Percentiles rank a stretch among this genome's conserved stretches.
Conservation (phyloP, 2,113 vertebrate genomes). For the Capreolus pygargus region DNA sequence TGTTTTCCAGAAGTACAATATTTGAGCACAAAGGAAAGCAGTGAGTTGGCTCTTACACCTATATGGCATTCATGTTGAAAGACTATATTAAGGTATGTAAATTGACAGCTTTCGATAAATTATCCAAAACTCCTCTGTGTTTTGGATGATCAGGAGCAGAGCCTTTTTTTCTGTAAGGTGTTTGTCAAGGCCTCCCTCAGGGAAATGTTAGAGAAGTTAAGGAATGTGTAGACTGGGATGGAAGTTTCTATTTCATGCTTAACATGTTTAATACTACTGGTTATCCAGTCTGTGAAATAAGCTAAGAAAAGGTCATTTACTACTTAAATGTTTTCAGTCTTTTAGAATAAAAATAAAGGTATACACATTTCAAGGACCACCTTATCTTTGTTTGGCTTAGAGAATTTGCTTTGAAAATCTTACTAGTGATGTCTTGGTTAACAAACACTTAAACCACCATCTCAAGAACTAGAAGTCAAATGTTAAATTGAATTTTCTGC, state of each 20-base stretch:
- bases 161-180: not conserved
- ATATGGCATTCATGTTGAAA: not conserved
- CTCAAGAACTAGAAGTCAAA: not conserved
- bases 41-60: not conserved
- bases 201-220: not conserved
- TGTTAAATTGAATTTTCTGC: not conserved
- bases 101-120: conserved; percentile 31
- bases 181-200: not conserved
- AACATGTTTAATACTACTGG: not conserved
- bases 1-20: not conserved
- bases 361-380: not conserved
- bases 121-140: conserved; percentile 1
- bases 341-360: not conserved
- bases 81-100: not conserved
- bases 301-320: not conserved
- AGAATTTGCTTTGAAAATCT: not conserved
- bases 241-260: not conserved
- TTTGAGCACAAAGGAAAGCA: not conserved
- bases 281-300: not conserved
- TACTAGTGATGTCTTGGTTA: not conserved
- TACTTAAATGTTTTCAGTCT: not conserved
- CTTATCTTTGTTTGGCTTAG: not conserved
- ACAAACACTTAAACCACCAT: not conserved
- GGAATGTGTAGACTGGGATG: not conserved
- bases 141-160: conserved; percentile 22